Evolutionary conservation across 2,113 vertebrate species (phyloP), one percentile per base, ranked within the genome.

Genomic region (Lathamus discolor): DNA sequence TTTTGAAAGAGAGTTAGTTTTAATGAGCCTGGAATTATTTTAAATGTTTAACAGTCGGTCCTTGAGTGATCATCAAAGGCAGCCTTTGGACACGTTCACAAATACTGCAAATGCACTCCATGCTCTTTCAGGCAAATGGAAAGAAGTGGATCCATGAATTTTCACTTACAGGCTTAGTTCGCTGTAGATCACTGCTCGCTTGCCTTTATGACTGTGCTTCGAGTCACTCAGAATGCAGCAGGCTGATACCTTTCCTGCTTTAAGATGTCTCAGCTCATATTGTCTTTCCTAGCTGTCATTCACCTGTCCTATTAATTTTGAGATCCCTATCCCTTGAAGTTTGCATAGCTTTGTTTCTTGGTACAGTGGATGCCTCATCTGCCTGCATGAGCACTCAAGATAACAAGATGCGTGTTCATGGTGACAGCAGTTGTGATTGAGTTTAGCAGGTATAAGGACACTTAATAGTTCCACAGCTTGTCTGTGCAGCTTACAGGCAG

Each of bases 11-110:
- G 76, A 88, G 64, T 73, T 95, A 59, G 68, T 88, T 85, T 97
- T 97, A 96, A 94, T 96, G 89, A 93, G 91, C 57, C 51, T 95
- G 76, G 78, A 95, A 94, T 92, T 83, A 93, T 87, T 94, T 94
- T 91, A 84, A 77, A 96, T 89, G 88, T 97, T 96, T 95, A 93
- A 92, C 78, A 95, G 97, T 94, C 95, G 94, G 7, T 94, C 87
- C 66, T 93, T 93, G 97, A 97, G 74, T 82, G 84, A 96, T 96
- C 95, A 96, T 90, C 91, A 92, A 95, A 96, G 86, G 93, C 92
- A 97, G 74, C 84, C 66, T 95, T 90, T 73, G 83, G 78, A 95
- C 89, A 13, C 28, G 64, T 96, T 95, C 82, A 59, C 94, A 97
- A 96, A 92, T 92, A 93, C 5, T 88, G 93, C 94, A 96, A 96